Base-by-base conservation (phyloP, 1,140 invertebrate genomes). In the Palaemon carinicauda region DNA sequence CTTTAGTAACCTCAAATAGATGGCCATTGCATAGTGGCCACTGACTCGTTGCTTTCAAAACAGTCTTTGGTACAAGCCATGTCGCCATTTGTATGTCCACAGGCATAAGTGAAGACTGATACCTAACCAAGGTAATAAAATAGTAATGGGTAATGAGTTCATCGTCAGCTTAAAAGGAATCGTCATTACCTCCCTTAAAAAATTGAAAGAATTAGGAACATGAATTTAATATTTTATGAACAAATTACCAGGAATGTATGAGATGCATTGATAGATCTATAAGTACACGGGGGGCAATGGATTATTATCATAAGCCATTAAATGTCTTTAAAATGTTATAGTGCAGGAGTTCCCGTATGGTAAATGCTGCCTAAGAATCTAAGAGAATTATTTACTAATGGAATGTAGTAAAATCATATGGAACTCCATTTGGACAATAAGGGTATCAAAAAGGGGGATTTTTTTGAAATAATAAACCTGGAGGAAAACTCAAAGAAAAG, bases 201-300 rank as follows among this genome's bases (percentile, higher is more conserved):
- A 51, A n/a, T 86, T 86, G 73, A 86, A 41, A 80, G 41, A 71
- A 80, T 86, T 86, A 86, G 83, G 83, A 86, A 86, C 83, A 86
- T 86, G 54, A 15, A 74, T 52, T 71, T 27, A 65, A 53, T 31
- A 50, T 51, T 29, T 31, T 27, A 17, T 1, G 21, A 29, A 41
- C 31, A 74, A 52, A 52, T 82, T 71, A 12, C 41, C 41, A 41
- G 41, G 41, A 41, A 41, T 41, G 41, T 41, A 41, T 9, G 12
- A 41, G 41, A 41, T 41, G 41, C 41, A 41, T 41, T 41, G 41
- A 41, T 41, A 41, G 41, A 41, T 41, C 41, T 41, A 41, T 41
- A 41, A 41, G 41, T 41, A 41, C 41, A 12, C 12, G 1, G 41
- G n/a, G 41, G 41, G 41, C 41, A 9, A 41, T 41, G 41, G 41